Evolutionary conservation across 1,140 invertebrate genomes (phyloP), one percentile per base, ranked within the genome.

Genomic region (Macrobrachium nipponense): DNA sequence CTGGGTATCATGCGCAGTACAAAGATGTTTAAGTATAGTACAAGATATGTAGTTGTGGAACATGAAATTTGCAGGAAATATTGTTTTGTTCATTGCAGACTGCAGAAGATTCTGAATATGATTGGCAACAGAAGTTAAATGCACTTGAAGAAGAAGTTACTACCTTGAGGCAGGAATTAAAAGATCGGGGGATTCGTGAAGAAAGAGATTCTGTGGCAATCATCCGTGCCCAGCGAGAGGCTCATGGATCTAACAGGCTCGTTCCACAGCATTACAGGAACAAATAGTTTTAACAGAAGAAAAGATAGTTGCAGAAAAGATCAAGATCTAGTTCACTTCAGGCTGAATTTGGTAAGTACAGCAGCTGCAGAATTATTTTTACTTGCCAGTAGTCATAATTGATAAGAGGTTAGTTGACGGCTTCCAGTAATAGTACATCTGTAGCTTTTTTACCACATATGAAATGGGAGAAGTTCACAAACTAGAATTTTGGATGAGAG

Each of bases 51-150:
- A 36, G 27, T 36, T 36, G 1, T 36, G 27, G 5, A 10, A 51
- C 51, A 51, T 51, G 7, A 51, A 51, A 51, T 5, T 51, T 51
- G 0, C 5, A 10, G 51, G 12, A 51, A 51, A 51, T 51, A 10
- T 51, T 51, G 3, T 8, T 51, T 3, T 51, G 51, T 8, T 51
- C 51, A 51, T 51, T 51, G 51, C 60, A 87, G 85, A 58, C 44
- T 18, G 20, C 79, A 70, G 85, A 87, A 77, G 73, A 80, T 27
- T 36, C 85, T 12, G 80, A 81, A 23, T 87, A 87, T 82, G 85
- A 87, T 15, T 58, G 64, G 14, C 85, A 87, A 17, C 78, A 81
- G 60, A 75, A 75, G 59, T 68, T 87, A 68, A 61, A 23, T 14
- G 27, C 23, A n/a, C 51, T 87, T 62, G 73, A 87, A 80, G 85